Conservation (phyloP, 1,140 invertebrate genomes). For the Drosophila prosaltans region DNA sequence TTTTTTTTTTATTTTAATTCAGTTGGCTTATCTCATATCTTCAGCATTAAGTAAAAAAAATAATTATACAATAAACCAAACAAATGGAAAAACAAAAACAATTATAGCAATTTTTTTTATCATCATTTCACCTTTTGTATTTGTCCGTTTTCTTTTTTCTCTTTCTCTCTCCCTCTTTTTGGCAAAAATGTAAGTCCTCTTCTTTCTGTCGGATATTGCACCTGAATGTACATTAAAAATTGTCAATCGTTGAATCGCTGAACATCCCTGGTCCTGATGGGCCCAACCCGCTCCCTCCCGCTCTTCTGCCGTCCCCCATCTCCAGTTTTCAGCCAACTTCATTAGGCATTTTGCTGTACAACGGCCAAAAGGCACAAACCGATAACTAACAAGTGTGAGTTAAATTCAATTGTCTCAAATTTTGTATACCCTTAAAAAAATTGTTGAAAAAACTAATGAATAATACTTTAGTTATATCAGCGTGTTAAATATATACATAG, state of each 20-base stretch:
- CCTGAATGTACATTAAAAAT: slow-evolving; percentile 47
- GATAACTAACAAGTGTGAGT: slow-evolving; percentile 15
- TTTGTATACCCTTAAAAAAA: background rate
- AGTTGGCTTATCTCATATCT: too few relatives aligned
- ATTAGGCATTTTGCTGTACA: slow-evolving; percentile 40
- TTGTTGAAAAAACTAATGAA: too few relatives aligned
- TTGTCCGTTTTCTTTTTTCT: background rate
- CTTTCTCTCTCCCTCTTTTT: slow-evolving; percentile 10
- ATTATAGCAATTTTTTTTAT: background rate
- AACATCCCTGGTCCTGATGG: slow-evolving; percentile 20
- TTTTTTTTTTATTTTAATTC: too few relatives aligned
- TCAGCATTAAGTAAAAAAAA: too few relatives aligned
- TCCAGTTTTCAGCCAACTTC: slow-evolving; percentile 37
- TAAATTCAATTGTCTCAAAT: background rate
- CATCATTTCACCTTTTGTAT: slow-evolving; percentile 4
- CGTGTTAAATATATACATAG: too few relatives aligned
- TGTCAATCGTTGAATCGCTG: slow-evolving; percentile 55
- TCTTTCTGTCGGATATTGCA: slow-evolving; percentile 48
- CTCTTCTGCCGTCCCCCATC: slow-evolving; percentile 3
- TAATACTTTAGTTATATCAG: too few relatives aligned
- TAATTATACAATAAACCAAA: too few relatives aligned
- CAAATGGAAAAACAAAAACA: too few relatives aligned
- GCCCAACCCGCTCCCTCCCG: background rate
- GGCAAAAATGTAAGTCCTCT: slow-evolving; percentile 35
- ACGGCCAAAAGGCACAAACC: slow-evolving; percentile 1